Conservation (phyloP, 1,140 invertebrate genomes). For the Trichomalopsis sarcophagae region DNA sequence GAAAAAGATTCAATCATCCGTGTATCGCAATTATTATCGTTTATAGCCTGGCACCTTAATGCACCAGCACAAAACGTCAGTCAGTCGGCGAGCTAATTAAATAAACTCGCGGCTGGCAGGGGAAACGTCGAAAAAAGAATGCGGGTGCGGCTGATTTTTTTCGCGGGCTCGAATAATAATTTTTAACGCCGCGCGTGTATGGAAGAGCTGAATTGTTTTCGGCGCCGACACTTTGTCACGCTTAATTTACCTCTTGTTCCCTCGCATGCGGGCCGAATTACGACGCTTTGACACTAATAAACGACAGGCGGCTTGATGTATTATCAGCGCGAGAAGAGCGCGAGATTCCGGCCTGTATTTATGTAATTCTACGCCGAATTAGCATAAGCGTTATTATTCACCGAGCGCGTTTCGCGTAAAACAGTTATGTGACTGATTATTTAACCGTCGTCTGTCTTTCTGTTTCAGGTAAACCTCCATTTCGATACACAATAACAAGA, state of each 20-base stretch:
- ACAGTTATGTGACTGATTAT: background rate
- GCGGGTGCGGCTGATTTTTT: background rate
- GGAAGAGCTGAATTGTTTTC: background rate
- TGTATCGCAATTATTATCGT: too few species aligned
- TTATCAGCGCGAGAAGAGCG: background rate
- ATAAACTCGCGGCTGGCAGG: background rate
- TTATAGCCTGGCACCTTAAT: too few species aligned
- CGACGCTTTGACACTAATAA: constrained; percentile 15
- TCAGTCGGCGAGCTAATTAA: background rate
- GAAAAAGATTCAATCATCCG: too few species aligned
- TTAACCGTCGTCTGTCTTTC: background rate
- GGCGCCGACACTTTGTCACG: background rate
- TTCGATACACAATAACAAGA: background rate
- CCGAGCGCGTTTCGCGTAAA: background rate
- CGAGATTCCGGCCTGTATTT: background rate
- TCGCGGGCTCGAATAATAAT: background rate
- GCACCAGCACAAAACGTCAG: background rate
- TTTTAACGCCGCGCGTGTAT: background rate
- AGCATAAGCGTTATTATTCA: background rate
- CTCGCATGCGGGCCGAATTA: constrained; percentile 24
- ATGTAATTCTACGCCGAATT: background rate
- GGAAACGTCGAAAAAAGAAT: background rate
- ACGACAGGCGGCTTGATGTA: constrained; percentile 4
- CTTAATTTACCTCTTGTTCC: constrained; percentile 6
- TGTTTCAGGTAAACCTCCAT: background rate